phyloP scores from a whole-genome alignment of 1,140 invertebrate species.

The Chrysomallon squamiferum region DNA sequence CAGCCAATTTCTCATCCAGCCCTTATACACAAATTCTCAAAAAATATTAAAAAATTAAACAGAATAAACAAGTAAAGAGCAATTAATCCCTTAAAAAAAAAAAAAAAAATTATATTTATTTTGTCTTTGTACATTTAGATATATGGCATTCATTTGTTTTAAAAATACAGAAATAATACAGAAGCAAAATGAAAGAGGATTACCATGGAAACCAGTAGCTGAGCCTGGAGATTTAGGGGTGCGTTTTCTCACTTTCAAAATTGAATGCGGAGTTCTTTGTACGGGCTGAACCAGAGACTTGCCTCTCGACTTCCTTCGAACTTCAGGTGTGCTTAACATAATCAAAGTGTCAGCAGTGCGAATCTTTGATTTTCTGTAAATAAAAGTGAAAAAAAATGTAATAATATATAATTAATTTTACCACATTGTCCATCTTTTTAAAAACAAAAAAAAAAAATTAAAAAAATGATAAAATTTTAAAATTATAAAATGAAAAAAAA shows the following conservation, averaged over 20 bases:
- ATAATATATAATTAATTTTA: neutral
- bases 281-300: neutral
- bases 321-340: neutral
- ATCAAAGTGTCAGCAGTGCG: neutral
- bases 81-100: neutral
- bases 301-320: neutral
- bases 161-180: no score
- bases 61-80: neutral
- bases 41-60: no score
- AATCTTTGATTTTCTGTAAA: neutral
- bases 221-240: neutral
- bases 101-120: no score
- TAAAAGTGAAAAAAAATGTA: neutral
- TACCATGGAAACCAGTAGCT: neutral
- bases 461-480: no score
- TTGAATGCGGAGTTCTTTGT: neutral
- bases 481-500: no score
- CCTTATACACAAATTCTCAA: no score
- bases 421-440: neutral
- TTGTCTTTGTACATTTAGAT: no score
- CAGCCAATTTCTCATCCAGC: no score
- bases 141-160: no score
- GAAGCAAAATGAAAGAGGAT: no score
- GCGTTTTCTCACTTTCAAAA: neutral
- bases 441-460: no score